These are phyloP conservation scores for Dipodomys merriami DNA, from an alignment of 2,113 vertebrate species.

Conservation along the genomic window DNA sequence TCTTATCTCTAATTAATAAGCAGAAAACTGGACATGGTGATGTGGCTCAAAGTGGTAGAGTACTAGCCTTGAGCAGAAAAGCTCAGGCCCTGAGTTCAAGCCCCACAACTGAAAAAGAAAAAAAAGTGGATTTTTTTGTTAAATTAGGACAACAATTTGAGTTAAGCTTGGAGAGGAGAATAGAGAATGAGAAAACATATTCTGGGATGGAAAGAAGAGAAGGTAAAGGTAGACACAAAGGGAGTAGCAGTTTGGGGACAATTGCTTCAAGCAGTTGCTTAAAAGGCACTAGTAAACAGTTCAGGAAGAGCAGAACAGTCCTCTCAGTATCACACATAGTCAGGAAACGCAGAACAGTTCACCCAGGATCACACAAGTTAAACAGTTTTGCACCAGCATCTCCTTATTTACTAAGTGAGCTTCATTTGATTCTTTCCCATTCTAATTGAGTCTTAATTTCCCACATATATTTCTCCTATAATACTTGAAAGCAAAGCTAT, in stretches of 20 bases:
- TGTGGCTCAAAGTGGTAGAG: too few species aligned
- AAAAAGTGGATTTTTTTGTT: too few species aligned
- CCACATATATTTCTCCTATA: neutral
- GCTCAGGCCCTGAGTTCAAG: neutral
- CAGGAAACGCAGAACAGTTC: constrained; percentile 29
- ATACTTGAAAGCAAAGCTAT: constrained; percentile 7
- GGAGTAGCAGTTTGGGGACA: neutral
- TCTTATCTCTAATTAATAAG: too few species aligned
- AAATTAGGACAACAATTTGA: too few species aligned
- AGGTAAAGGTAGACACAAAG: neutral
- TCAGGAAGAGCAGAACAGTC: constrained; percentile 25
- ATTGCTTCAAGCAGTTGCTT: too few species aligned
- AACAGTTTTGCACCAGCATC: constrained; percentile 13
- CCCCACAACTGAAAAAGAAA: too few species aligned
- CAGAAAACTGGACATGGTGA: too few species aligned
- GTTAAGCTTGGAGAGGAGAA: neutral
- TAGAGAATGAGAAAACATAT: neutral
- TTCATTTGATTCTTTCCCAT: constrained; percentile 75
- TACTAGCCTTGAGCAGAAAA: too few species aligned
- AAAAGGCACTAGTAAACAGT: neutral
- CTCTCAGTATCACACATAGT: constrained; percentile 50
- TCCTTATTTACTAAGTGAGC: constrained; percentile 59
- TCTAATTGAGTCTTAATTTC: constrained; percentile 59
- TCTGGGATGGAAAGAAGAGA: neutral
- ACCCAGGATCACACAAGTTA: constrained; percentile 55